Evolutionary conservation across 2,113 vertebrate genomes (phyloP).

Genomic region (Peromyscus maniculatus): DNA sequence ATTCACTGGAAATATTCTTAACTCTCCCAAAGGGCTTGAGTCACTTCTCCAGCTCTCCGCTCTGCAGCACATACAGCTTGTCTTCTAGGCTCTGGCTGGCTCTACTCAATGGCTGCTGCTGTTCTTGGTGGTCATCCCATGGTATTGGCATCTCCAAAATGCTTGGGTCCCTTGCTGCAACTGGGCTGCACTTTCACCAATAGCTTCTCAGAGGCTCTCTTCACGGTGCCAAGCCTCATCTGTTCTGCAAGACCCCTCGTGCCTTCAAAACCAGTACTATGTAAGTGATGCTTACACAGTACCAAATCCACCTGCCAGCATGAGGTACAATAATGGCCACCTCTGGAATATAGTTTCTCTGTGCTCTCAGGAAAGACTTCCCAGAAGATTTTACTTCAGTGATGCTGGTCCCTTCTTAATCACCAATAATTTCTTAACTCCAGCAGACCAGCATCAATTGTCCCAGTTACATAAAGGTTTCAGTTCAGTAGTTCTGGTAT

Average conservation of each 20-base stretch:
- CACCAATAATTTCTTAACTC: not conserved
- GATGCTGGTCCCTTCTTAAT: too few relatives aligned
- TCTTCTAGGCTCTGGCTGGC: not conserved
- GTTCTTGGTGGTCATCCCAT: not conserved
- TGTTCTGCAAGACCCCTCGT: not conserved
- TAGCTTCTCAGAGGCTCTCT: not conserved
- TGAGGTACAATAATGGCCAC: not conserved
- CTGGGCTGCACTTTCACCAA: not conserved
- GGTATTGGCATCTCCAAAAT: not conserved
- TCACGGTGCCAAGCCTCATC: not conserved
- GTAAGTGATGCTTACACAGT: not conserved
- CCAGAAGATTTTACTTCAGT: not conserved
- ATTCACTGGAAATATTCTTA: not conserved
- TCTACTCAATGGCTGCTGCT: not conserved
- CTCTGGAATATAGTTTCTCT: not conserved
- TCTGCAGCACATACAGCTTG: not conserved
- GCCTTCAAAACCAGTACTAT: not conserved
- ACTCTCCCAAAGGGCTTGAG: not conserved
- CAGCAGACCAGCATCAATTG: not conserved
- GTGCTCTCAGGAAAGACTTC: not conserved
- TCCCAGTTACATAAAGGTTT: not conserved
- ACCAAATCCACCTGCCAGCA: not conserved
- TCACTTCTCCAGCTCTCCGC: not conserved
- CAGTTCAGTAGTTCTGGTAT: not conserved
- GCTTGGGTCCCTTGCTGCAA: not conserved